Evolutionary conservation across 2,797 vertebrate species (phyloP), one percentile per base, ranked within the genome.

Genomic region (Hydrocynus forskahlii): DNA sequence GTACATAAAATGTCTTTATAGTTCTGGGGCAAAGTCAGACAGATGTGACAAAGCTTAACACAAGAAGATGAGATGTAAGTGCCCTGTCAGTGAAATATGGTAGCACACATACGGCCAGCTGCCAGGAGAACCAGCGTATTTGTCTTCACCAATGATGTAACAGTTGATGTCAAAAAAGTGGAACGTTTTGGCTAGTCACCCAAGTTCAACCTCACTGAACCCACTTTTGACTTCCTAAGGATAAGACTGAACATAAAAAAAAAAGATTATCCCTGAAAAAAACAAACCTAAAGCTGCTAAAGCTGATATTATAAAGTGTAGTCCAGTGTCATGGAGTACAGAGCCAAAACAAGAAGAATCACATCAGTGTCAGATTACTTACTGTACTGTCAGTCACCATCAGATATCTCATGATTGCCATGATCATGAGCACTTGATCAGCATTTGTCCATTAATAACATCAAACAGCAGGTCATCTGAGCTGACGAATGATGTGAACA

Each of bases 11-110:
- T 52, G 45, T 35, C 55, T 57, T 57, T 57, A 21, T n/a, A 57
- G 55, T 57, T 57, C 4, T n/a, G 7, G n/a, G 62, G 75, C 48
- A 23, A 62, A 40, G 48, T 66, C 43, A 29, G n/a, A 59, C 14
- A 78, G 64, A 68, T 69, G 40, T 68, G 64, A 78, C 43, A 43
- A 45, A 68, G 23, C 25, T 48, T 6, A 78, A 29, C 23, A 62
- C 5, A 4, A 62, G 3, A 29, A 62, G 23, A 62, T 4, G 12
- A 5, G 10, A 0, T 13, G 59, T 8, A 62, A 23, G 7, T 7
- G 5, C n/a, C 55, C 21, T 57, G n/a, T 57, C 55, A 21, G 55
- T 57, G 7, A 57, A 57, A 57, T 21, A 57, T 57, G 55, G 7
- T 21, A 57, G 55, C 55, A 57, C 55, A 55, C 54, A 55, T 57